Evolutionary conservation across 1,140 invertebrate genomes (phyloP), one percentile per base, ranked within the genome.

Genomic region (Tyrophagus putrescentiae): DNA sequence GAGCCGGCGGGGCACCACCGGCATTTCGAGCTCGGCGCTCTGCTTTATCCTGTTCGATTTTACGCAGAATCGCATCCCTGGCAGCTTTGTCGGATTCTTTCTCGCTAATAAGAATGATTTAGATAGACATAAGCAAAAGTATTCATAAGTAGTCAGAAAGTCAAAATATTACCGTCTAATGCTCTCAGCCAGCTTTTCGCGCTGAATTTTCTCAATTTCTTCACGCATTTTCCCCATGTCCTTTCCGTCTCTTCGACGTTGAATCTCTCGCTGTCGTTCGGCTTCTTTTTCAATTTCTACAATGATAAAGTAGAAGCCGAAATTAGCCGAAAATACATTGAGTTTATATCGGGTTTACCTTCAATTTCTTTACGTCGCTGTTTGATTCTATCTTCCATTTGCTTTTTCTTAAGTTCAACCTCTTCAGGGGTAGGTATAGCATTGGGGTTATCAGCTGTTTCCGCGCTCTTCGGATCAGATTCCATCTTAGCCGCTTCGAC

Each of bases 151-250:
- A n/a, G n/a, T n/a, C n/a, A n/a, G n/a, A n/a, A n/a, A n/a, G n/a
- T n/a, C n/a, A n/a, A n/a, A n/a, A n/a, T n/a, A n/a, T n/a, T n/a
- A n/a, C 7, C 57, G 57, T 25, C 25, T n/a, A 16, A 59, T 21
- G n/a, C 39, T 42, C 36, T 59, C 57, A 6, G 27, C 39, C 29
- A 23, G 18, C 6, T 4, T 41, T 44, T 44, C 39, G 9, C 39
- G 16, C 25, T 42, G 39, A 18, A 44, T 23, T 9, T 42, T 6
- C 32, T 59, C 2, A 18, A 59, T 9, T 25, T 59, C 57, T 48
- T 59, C 57, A n/a, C 28, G n/a, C 36, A 59, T 42, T 45, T 59
- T 59, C 18, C 57, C 57, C 39, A 59, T 44, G n/a, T 45, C 57
- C 34, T 59, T 42, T 13, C 57, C 57, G 1, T 59, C 57, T 23